Conservation (phyloP, 2,113 vertebrate species). For the Chaetodon trifascialis region DNA sequence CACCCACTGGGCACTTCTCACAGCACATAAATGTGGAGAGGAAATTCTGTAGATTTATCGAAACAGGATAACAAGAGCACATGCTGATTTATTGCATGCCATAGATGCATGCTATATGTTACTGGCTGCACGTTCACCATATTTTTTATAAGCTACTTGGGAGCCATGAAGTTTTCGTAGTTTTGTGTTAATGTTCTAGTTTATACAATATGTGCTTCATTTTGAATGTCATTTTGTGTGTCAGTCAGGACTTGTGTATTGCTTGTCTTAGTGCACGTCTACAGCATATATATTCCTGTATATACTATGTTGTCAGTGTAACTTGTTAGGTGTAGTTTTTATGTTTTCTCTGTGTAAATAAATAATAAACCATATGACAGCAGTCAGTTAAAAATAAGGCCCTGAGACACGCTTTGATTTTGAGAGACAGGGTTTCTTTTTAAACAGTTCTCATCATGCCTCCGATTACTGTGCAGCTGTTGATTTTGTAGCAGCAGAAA, state of each 20-base stretch:
- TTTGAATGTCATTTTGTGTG: constrained; percentile 18
- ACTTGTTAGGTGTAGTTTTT: constrained; percentile 4
- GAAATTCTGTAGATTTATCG: constrained; percentile 35
- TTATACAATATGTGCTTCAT: constrained; percentile 8
- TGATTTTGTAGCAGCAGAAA: constrained; percentile 42
- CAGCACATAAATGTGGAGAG: constrained; percentile 23
- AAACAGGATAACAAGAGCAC: constrained; percentile 8
- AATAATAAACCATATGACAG: neutral
- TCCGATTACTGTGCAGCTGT: constrained; percentile 30
- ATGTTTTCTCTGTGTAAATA: constrained; percentile 24
- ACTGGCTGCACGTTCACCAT: neutral
- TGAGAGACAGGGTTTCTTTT: constrained; percentile 29
- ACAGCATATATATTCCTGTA: neutral
- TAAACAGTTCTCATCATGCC: constrained; percentile 15
- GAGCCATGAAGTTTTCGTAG: constrained; percentile 53
- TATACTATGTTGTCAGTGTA: constrained; percentile 12
- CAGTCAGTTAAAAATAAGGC: constrained; percentile 3
- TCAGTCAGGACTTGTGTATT: constrained; percentile 12
- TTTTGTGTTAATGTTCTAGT: constrained; percentile 36
- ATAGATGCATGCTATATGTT: constrained; percentile 10
- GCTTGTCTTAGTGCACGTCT: constrained; percentile 27
- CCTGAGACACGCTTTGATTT: constrained; percentile 24
- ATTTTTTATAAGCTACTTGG: constrained; percentile 55
- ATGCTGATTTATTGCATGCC: constrained; percentile 24
- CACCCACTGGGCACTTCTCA: constrained; percentile 50